phyloP scores from a whole-genome alignment of 2,888 invertebrate genomes.

The Chorisops tibialis region DNA sequence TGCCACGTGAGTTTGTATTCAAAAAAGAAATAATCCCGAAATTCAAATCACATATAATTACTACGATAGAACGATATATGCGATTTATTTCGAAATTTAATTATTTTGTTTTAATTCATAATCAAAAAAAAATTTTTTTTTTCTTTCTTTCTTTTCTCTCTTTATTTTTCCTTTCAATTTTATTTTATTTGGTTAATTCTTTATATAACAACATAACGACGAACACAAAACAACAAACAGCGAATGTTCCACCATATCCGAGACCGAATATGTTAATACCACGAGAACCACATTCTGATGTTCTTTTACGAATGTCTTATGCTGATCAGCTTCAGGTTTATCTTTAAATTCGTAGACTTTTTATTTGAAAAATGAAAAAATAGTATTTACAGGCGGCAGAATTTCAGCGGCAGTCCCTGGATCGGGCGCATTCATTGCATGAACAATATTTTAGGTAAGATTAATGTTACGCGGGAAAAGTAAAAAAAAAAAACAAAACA shows the following conservation, averaged over 20 bases:
- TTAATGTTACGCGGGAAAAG: neutral
- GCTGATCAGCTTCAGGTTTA: slow-evolving; percentile 54
- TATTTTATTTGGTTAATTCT: neutral
- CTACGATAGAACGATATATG: neutral
- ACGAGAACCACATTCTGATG: slow-evolving; percentile 53
- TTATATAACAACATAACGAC: neutral
- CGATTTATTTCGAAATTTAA: slow-evolving; percentile 5
- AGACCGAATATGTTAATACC: slow-evolving; percentile 54
- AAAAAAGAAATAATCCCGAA: slow-evolving; percentile 31
- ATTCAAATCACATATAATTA: slow-evolving; percentile 12
- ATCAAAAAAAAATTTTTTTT: slow-evolving; percentile 7
- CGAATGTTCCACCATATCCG: slow-evolving; percentile 54
- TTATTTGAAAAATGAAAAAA: slow-evolving; percentile 41
- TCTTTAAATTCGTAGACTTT: slow-evolving; percentile 38
- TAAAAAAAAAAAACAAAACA: neutral
- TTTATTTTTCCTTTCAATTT: neutral
- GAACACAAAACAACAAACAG: slow-evolving; percentile 35
- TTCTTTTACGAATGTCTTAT: slow-evolving; percentile 52
- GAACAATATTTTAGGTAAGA: slow-evolving; percentile 53
- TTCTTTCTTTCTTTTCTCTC: neutral
- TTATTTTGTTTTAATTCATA: slow-evolving; percentile 5
- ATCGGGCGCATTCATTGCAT: slow-evolving; percentile 39
- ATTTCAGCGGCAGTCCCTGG: slow-evolving; percentile 52
- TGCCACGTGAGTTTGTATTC: slow-evolving; percentile 59
- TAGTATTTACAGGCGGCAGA: slow-evolving; percentile 54